Conservation (phyloP, 2,113 vertebrate genomes). For the Phaethon lepturus region DNA sequence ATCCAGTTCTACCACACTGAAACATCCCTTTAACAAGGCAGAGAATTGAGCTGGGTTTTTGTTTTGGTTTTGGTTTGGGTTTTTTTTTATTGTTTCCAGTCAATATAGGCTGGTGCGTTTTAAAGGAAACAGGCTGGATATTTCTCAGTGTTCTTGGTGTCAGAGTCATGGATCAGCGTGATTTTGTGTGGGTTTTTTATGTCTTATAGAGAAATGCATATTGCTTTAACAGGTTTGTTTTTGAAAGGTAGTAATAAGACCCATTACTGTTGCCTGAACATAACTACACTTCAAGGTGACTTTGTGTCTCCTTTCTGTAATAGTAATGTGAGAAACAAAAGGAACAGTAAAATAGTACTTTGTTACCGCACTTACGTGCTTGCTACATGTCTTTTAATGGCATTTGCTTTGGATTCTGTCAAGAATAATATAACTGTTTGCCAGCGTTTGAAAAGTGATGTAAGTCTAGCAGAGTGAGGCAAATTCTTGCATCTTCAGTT, state of each 20-base stretch:
- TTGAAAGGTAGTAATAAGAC: neutral
- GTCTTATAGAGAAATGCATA: neutral
- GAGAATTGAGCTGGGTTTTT: neutral
- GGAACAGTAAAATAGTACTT: neutral
- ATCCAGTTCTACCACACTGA: neutral
- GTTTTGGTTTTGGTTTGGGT: neutral
- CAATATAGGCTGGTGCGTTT: neutral
- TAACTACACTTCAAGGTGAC: neutral
- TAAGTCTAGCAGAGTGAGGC: neutral
- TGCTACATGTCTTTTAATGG: neutral
- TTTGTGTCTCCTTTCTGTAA: neutral
- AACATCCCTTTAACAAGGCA: neutral
- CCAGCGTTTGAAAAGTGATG: neutral
- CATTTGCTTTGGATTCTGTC: slow-evolving; percentile 40
- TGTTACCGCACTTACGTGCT: neutral
- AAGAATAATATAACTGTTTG: slow-evolving; percentile 7
- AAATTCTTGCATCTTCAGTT: neutral
- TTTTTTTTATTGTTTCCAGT: neutral
- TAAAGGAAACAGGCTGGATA: neutral
- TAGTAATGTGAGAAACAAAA: neutral
- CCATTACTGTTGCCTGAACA: neutral
- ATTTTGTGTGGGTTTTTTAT: neutral
- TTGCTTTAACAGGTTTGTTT: neutral
- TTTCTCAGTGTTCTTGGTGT: neutral
- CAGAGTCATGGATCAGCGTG: neutral